Evolutionary conservation across 1,140 invertebrate species (phyloP).

Genomic region (Asobara japonica): DNA sequence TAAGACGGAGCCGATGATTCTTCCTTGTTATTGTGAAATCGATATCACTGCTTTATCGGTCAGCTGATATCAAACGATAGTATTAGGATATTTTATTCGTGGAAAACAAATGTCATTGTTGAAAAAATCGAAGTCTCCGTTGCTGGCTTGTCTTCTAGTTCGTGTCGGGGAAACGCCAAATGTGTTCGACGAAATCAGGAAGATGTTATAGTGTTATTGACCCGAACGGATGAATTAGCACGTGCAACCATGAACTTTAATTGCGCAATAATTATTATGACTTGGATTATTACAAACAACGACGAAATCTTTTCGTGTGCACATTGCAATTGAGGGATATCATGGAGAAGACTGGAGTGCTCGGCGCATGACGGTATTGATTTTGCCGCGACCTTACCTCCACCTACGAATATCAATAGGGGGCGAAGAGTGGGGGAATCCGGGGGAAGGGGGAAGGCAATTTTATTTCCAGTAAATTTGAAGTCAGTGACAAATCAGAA

Average conservation of each 20-base stretch:
- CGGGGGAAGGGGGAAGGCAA: too few relatives aligned
- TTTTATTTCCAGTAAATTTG: too few relatives aligned
- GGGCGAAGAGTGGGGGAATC: background rate
- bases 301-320: background rate
- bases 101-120: background rate
- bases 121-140: too few relatives aligned
- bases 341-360: conserved; percentile 39
- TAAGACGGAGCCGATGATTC: too few relatives aligned
- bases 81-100: background rate
- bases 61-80: background rate
- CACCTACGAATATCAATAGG: conserved; percentile 63
- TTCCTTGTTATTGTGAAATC: background rate
- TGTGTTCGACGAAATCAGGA: too few relatives aligned
- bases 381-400: conserved; percentile 57
- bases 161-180: too few relatives aligned
- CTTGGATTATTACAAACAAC: background rate
- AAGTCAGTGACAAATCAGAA: too few relatives aligned
- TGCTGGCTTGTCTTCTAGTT: too few relatives aligned
- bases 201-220: too few relatives aligned
- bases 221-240: background rate
- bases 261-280: background rate
- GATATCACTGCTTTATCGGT: background rate
- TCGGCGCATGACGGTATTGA: conserved; percentile 54
- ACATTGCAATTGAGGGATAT: background rate
- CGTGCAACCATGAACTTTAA: background rate